Evolutionary conservation across 2,113 vertebrate species (phyloP), one percentile per base, ranked within the genome.

Genomic region (Galeopterus variegatus): DNA sequence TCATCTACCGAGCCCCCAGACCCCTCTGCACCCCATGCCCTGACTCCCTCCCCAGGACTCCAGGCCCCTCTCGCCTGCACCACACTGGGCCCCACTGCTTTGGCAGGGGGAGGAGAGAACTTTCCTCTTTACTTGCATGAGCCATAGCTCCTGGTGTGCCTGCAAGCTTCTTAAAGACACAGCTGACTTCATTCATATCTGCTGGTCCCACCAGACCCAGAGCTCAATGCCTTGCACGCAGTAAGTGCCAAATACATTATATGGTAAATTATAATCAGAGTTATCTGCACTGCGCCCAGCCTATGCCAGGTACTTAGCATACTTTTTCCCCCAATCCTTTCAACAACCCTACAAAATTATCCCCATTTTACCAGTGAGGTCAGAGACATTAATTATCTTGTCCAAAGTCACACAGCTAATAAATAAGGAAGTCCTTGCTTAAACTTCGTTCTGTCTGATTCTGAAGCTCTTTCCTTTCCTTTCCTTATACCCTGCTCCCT

Each of bases 341-440:
- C 62, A 94, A 76, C 21, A 52, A 62, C 48, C 65, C 75, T 90
- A 92, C 69, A 76, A 87, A 80, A 95, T 50, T 82, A 87, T 79
- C 52, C 62, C 92, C 41, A 52, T 77, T 45, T 96, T 92, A 70
- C 79, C 92, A 93, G 8, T 45, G 87, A 94, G 87, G 72, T 90
- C 95, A 90, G 87, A 95, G 82, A 90, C 76, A 91, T 73, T 93
- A 77, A 95, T 15, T 23, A 88, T 92, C 84, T 80, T 56, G 86
- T 45, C 65, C 94, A 93, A 96, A 90, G 90, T 90, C 81, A 97
- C 70, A 79, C 0, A 60, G 87, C 94, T 85, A 83, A 95, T 84
- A 90, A 89, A 41, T 41, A 17, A 92, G 24, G 93, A 90, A 50
- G 45, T 80, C 9, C 41, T 5, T n/a, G 75, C 21, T 90, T 56